Percentiles rank a stretch among this genome's conserved stretches.
phyloP scores from a whole-genome alignment of 2,113 vertebrate species.

The Orientallactaga bullata region DNA sequence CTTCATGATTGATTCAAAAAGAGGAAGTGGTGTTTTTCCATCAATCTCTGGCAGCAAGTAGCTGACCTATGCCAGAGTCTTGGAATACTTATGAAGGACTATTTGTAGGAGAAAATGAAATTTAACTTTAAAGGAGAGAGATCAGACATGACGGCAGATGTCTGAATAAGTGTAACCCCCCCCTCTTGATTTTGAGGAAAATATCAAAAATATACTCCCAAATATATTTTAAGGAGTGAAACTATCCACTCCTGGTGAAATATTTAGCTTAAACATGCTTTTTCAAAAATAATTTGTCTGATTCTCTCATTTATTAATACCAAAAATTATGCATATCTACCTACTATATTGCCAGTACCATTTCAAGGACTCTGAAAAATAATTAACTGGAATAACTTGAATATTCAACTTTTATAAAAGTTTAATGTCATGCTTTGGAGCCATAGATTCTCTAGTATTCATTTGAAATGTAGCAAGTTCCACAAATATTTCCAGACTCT shows the following conservation, averaged over 20 bases:
- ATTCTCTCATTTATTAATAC: conserved; percentile 2
- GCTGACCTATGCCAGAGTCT: conserved; percentile 38
- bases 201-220: neutral
- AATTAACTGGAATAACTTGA: neutral
- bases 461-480: neutral
- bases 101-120: conserved; percentile 53
- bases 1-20: conserved; percentile 17
- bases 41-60: neutral
- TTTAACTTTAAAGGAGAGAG: conserved; percentile 50
- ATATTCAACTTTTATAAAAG: neutral
- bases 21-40: neutral
- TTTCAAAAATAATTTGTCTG: neutral
- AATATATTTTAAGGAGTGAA: conserved; percentile 12
- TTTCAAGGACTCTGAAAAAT: neutral
- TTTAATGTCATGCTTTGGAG: neutral
- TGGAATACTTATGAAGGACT: conserved; percentile 8
- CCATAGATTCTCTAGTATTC: neutral
- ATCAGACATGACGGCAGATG: neutral
- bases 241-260: neutral
- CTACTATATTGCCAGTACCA: neutral
- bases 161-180: neutral
- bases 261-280: neutral
- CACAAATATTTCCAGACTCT: neutral
- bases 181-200: neutral
- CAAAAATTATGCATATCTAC: neutral